A percentile compares a stretch with the other conserved stretches of the same genome.
Evolutionary conservation across 2,888 invertebrate species (phyloP).

Genomic region (Phania funesta): DNA sequence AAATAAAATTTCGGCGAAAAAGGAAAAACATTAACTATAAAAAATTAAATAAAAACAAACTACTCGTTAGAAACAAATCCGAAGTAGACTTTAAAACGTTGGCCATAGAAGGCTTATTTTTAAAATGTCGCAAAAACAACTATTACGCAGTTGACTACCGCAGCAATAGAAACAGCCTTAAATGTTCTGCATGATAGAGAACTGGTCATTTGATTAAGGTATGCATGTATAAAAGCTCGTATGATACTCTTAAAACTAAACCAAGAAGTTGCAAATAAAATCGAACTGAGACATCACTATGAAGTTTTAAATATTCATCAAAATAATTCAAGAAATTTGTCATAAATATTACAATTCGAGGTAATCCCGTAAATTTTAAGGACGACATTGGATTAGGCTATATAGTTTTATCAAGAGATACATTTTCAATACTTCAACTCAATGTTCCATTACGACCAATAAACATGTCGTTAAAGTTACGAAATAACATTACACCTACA

Average conservation of each 20-base stretch:
- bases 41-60: neutral
- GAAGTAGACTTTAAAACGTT: neutral
- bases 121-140: neutral
- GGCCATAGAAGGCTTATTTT: neutral
- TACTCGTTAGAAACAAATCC: conserved; percentile 15
- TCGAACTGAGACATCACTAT: neutral
- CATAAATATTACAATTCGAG: conserved; percentile 30
- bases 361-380: conserved; percentile 31
- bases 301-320: conserved; percentile 26
- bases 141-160: neutral
- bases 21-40: neutral
- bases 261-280: neutral
- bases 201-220: conserved; percentile 33
- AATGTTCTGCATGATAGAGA: conserved; percentile 36
- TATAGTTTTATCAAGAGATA: conserved; percentile 15
- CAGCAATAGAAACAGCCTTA: conserved; percentile 28
- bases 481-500: conserved; percentile 33
- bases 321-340: conserved; percentile 10
- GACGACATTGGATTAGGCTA: conserved; percentile 33
- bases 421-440: conserved; percentile 8
- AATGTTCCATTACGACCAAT: conserved; percentile 33
- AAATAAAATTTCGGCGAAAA: neutral
- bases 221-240: conserved; percentile 28
- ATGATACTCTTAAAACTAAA: conserved; percentile 8
- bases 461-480: conserved; percentile 28